Percentiles rank a stretch among this genome's conserved stretches.
Conservation (phyloP, 2,797 vertebrate genomes). For the Neopelma chrysocephalum region DNA sequence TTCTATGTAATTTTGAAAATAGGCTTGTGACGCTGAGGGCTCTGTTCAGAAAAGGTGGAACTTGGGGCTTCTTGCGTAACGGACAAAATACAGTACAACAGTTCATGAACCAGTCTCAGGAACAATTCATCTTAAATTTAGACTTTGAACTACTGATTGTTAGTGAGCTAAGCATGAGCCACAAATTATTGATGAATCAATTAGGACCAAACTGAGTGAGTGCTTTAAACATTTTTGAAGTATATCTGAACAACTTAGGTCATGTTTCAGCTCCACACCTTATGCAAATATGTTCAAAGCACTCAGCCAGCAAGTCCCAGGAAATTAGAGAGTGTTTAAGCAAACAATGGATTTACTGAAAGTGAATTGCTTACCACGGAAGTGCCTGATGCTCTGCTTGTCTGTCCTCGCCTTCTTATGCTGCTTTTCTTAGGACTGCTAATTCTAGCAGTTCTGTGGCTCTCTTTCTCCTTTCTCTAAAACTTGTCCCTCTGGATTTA, state of each 20-base stretch:
- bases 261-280: neutral
- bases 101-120: neutral
- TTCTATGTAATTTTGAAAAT: neutral
- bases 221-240: neutral
- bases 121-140: neutral
- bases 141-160: neutral
- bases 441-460: neutral
- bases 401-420: neutral
- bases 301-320: neutral
- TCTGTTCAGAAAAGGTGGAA: neutral
- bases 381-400: neutral
- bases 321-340: neutral
- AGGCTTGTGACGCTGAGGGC: neutral
- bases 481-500: neutral
- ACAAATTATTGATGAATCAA: slow-evolving; percentile 16
- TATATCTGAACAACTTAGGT: neutral
- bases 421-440: neutral
- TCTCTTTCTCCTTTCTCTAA: neutral
- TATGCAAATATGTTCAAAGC: neutral
- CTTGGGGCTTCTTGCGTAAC: neutral
- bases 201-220: neutral
- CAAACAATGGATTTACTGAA: neutral
- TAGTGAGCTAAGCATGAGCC: neutral
- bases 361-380: neutral
- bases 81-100: neutral